phyloP scores from a whole-genome alignment of 1,140 invertebrate species.

The Dendrolimus kikuchii region DNA sequence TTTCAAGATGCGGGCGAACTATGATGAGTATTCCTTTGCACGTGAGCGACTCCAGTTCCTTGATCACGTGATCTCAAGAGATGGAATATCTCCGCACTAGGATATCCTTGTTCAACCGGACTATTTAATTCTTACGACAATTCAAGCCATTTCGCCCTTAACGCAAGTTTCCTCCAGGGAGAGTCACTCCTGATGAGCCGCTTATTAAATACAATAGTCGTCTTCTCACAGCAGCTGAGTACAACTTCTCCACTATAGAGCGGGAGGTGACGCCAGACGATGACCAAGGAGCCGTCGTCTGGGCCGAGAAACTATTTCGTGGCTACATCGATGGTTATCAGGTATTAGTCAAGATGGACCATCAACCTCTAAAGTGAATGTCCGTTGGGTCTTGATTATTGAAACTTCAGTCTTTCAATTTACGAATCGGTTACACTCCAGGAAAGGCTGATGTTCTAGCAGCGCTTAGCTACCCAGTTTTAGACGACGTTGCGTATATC shows the following conservation, averaged over 20 bases:
- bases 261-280: conserved; percentile 58
- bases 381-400: conserved; percentile 37
- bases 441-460: conserved; percentile 35
- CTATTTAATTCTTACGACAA: conserved; percentile 30
- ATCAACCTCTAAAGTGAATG: conserved; percentile 67
- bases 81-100: conserved; percentile 23
- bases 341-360: conserved; percentile 47
- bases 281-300: conserved; percentile 66
- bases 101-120: conserved; percentile 23
- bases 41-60: conserved; percentile 36
- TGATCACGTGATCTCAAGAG: conserved; percentile 40
- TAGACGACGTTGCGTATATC: neutral
- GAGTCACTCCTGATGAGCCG: conserved; percentile 23
- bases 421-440: conserved; percentile 24
- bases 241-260: conserved; percentile 57
- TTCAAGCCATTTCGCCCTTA: conserved; percentile 36
- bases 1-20: conserved; percentile 24
- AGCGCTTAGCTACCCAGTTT: conserved; percentile 23
- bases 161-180: conserved; percentile 21
- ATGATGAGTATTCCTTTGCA: conserved; percentile 44
- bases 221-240: conserved; percentile 46
- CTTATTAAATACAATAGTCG: conserved; percentile 56
- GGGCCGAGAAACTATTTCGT: conserved; percentile 52
- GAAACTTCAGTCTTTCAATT: conserved; percentile 27
- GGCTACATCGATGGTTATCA: conserved; percentile 38